These are phyloP conservation scores for Hecatera dysodea DNA, from an alignment of 2,888 invertebrate genomes.

Conservation along the genomic window DNA sequence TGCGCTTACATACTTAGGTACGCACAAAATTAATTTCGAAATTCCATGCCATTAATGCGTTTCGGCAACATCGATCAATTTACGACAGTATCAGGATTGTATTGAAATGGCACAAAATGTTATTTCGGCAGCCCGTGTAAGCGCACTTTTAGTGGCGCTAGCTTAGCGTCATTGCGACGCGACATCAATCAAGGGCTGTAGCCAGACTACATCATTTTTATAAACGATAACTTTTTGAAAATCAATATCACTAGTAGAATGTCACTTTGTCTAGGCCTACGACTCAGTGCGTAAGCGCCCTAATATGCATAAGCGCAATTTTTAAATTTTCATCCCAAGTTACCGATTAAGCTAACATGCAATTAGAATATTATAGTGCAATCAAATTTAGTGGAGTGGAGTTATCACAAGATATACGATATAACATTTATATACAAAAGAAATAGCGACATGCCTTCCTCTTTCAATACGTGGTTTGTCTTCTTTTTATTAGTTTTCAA, in stretches of 20 bases:
- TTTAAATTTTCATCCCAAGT: background rate
- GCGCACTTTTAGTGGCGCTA: background rate
- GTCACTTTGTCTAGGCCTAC: background rate
- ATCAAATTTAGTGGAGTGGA: conserved; percentile 55
- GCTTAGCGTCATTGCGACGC: background rate
- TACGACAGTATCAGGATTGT: no score
- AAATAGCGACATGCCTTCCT: conserved; percentile 80
- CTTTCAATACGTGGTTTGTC: conserved; percentile 64
- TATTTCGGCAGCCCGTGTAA: background rate
- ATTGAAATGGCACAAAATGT: no score
- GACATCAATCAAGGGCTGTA: background rate
- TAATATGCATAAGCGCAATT: background rate
- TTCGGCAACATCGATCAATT: background rate
- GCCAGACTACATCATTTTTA: background rate
- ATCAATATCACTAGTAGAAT: background rate
- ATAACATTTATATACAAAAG: conserved; percentile 60
- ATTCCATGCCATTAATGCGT: no score
- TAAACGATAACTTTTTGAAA: background rate
- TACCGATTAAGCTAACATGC: conserved; percentile 50
- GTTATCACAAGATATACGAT: conserved; percentile 57
- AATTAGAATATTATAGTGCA: conserved; percentile 64
- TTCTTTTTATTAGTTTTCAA: conserved; percentile 71
- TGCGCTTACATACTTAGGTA: background rate
- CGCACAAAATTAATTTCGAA: background rate
- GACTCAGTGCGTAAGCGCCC: no score